Evolutionary conservation across 2,797 vertebrate genomes (phyloP).

Genomic region (Sebastes cheni): DNA sequence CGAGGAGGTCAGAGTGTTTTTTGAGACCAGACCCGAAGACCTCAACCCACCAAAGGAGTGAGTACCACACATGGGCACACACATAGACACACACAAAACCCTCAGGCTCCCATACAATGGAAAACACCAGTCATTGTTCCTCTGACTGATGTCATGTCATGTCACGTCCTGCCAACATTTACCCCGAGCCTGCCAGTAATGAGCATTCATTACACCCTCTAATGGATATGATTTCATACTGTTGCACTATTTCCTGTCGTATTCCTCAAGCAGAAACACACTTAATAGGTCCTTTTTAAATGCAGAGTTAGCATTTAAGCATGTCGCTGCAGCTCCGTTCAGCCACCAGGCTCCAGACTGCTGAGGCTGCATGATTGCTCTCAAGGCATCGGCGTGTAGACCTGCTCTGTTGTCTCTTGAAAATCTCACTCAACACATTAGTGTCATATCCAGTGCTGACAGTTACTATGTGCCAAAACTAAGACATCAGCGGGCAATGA

Average conservation of each 20-base stretch:
- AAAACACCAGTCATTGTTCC: constrained; percentile 14
- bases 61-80: constrained; percentile 63
- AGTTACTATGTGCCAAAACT: constrained; percentile 40
- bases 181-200: constrained; percentile 28
- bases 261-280: constrained; percentile 22
- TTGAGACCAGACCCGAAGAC: constrained; percentile 96
- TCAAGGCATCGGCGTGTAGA: neutral
- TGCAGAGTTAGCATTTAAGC: constrained; percentile 55
- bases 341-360: constrained; percentile 27
- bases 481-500: constrained; percentile 16
- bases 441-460: constrained; percentile 30
- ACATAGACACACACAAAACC: constrained; percentile 1
- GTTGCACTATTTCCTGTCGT: constrained; percentile 29
- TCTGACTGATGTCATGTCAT: constrained; percentile 2
- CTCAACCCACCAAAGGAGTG: constrained; percentile 96
- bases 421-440: constrained; percentile 52
- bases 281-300: constrained; percentile 26
- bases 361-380: constrained; percentile 24
- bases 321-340: constrained; percentile 32
- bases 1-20: constrained; percentile 96
- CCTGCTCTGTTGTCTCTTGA: constrained; percentile 14
- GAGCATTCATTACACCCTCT: constrained; percentile 47
- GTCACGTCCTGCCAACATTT: constrained; percentile 28
- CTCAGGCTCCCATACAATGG: neutral
- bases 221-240: constrained; percentile 60